Percentiles rank a stretch among this genome's conserved stretches.
Conservation (phyloP, 2,888 invertebrate species). For the Parapristionchus giblindavisi region DNA sequence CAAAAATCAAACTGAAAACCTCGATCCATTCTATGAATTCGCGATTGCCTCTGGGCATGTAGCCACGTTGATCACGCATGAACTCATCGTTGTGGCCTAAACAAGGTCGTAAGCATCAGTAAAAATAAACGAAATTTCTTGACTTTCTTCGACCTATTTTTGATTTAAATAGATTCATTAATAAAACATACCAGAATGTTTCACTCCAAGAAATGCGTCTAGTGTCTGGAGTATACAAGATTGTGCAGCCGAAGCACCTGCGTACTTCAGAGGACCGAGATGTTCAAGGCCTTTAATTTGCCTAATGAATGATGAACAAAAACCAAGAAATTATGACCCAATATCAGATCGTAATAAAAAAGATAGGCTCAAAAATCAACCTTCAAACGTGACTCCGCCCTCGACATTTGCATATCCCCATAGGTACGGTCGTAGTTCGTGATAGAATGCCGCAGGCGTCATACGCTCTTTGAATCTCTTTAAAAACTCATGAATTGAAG, state of each 20-base stretch:
- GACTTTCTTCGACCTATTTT: too few species aligned
- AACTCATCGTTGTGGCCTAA: conserved; percentile 9
- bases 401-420: conserved; percentile 43
- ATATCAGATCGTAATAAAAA: background rate
- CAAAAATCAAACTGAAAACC: conserved; percentile 24
- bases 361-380: background rate
- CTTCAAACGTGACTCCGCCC: conserved; percentile 41
- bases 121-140: background rate
- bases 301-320: background rate
- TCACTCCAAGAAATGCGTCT: conserved; percentile 44
- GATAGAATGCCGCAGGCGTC: conserved; percentile 38
- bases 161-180: too few species aligned
- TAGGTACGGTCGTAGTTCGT: conserved; percentile 40
- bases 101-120: background rate
- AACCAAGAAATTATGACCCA: background rate
- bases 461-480: conserved; percentile 40
- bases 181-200: conserved; percentile 39
- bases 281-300: conserved; percentile 30
- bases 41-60: too few species aligned
- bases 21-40: conserved; percentile 41
- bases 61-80: conserved; percentile 40
- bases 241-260: conserved; percentile 44
- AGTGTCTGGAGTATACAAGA: conserved; percentile 38
- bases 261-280: background rate
- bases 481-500: too few species aligned